Evolutionary conservation across 2,113 vertebrate genomes (phyloP), one percentile per base, ranked within the genome.

Genomic region (Antechinus flavipes): DNA sequence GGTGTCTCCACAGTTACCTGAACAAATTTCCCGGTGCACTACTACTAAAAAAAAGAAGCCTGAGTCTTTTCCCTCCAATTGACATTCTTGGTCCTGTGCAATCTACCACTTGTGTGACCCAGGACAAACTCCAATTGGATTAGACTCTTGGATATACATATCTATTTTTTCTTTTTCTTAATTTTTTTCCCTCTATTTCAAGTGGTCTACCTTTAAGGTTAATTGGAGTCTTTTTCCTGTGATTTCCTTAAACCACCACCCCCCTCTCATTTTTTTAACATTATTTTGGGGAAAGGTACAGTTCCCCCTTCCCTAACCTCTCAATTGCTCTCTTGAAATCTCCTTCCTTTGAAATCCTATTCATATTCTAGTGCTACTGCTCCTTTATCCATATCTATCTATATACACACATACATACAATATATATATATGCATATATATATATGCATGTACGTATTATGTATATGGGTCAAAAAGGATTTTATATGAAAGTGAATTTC

Each of bases 11-110:
- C 56, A 26, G 1, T 61, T 8, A 19, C 1, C 68, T 76, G 35
- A n/a, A 30, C 19, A 35, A 9, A 5, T 35, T 68, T 35, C 30
- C 27, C 61, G 27, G 10, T 3, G 61, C 61, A 4, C 61, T 3
- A 16, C 61, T 30, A 12, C 27, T 61, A 30, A 61, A 68, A 56
- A 55, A 24, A 35, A 14, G 3, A 54, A 54, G 35, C 58, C 61
- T 2, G 30, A n/a, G 12, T 4, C 61, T 19, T 14, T n/a, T 0
- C 61, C 1, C n/a, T n/a, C 12, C 19, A n/a, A n/a, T n/a, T n/a
- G 61, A 0, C 35, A n/a, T 19, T n/a, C 35, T n/a, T n/a, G 35
- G 35, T 16, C 12, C 14, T 19, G 61, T 3, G 19, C 14, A 16
- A 30, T 61, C 56, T 23, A 55, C 56, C 27, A 27, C 26, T 26